Base-by-base conservation (phyloP, 2,888 invertebrate species). In the Strigamia crassipes region DNA sequence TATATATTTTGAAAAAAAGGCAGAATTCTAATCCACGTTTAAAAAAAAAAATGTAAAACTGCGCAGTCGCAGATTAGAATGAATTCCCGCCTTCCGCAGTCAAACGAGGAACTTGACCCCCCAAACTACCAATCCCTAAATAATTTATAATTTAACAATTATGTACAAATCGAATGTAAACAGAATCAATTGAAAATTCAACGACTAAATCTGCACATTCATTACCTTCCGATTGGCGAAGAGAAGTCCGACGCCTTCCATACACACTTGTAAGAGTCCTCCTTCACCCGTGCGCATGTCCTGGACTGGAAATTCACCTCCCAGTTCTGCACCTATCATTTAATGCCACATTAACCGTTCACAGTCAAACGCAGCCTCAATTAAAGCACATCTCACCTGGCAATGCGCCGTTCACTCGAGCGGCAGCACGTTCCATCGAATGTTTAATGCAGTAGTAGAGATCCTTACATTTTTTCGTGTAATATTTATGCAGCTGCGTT, bases 141-240 rank as follows among this genome's bases (percentile, higher is more conserved):
- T 38, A 82, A 81, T 81, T 13, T 18, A 82, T 21, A 78, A 78
- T 61, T 61, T 42, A 82, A 51, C n/a, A 31, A 82, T 21, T 21
- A 46, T 56, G 73, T 73, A 82, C 27, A 46, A 15, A 23, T 10
- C n/a, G n/a, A n/a, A n/a, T n/a, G n/a, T n/a, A n/a, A n/a, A n/a
- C n/a, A n/a, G n/a, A n/a, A n/a, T n/a, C n/a, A n/a, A n/a, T n/a
- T n/a, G n/a, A n/a, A n/a, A n/a, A n/a, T n/a, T n/a, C n/a, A n/a
- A n/a, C n/a, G n/a, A n/a, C n/a, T n/a, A n/a, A n/a, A n/a, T n/a
- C n/a, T n/a, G n/a, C n/a, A n/a, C 1, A 38, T 38, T 38, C 38
- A 38, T 89, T 93, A 99, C 99, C 97, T 99, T 99, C 93, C 97
- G 97, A 90, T 97, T 97, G 86, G 97, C 97, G 91, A 99, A 98